These are phyloP conservation scores for Zingel zingel DNA, from an alignment of 2,113 vertebrate species.

Conservation along the genomic window DNA sequence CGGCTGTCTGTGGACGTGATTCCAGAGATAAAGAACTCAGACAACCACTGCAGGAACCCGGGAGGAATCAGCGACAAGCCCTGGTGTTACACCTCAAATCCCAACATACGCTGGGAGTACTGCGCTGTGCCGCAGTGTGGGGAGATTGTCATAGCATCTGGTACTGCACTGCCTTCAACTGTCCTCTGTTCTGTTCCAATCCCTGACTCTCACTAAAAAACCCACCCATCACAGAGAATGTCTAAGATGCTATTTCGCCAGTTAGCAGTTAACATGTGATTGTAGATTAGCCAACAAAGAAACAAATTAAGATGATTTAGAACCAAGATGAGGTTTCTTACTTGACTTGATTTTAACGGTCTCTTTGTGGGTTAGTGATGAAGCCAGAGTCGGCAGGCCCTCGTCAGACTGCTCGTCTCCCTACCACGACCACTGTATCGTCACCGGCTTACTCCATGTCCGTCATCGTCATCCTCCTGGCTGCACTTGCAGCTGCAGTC, in stretches of 20 bases:
- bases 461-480: slow-evolving; percentile 90
- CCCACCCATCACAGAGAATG: background rate
- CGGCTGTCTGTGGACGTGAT: slow-evolving; percentile 87
- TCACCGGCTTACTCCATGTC: slow-evolving; percentile 94
- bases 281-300: background rate
- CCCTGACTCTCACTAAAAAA: background rate
- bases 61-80: slow-evolving; percentile 89
- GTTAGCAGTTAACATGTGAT: background rate
- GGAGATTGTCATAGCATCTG: slow-evolving; percentile 68
- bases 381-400: slow-evolving; percentile 80
- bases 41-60: slow-evolving; percentile 92
- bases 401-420: slow-evolving; percentile 74
- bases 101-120: slow-evolving; percentile 90
- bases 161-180: slow-evolving; percentile 48
- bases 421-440: slow-evolving; percentile 72
- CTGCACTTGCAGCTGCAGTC: slow-evolving; percentile 84
- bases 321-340: background rate
- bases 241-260: background rate
- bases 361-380: slow-evolving; percentile 72
- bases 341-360: background rate
- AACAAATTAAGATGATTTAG: background rate
- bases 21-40: slow-evolving; percentile 87
- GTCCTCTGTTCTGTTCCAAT: background rate
- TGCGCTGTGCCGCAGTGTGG: slow-evolving; percentile 87
- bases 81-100: slow-evolving; percentile 91